Percentiles rank a stretch among this genome's conserved stretches.
phyloP scores from a whole-genome alignment of 2,888 invertebrate genomes.

The Rapana venosa region DNA sequence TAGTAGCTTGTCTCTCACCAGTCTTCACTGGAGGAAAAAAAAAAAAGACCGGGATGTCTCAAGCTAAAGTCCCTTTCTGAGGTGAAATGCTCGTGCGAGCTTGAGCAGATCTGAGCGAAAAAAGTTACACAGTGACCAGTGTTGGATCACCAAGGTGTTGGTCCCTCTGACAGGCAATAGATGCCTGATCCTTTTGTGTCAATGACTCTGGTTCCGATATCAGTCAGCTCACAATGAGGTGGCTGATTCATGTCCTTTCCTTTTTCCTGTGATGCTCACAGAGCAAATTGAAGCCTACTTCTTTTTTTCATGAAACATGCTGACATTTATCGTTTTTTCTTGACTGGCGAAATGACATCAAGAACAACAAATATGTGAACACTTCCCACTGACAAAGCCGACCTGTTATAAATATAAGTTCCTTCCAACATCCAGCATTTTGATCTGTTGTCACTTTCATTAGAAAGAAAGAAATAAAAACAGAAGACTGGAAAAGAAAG shows the following conservation, averaged over 20 bases:
- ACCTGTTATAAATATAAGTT: background rate
- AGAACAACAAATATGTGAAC: no score
- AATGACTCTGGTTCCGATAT: no score
- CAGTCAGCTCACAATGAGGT: no score
- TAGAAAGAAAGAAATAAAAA: no score
- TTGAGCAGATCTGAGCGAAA: constrained; percentile 1
- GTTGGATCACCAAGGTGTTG: background rate
- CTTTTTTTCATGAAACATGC: no score
- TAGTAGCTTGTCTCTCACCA: background rate
- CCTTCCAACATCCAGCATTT: background rate
- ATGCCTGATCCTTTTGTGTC: no score
- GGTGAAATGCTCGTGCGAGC: background rate
- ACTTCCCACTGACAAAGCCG: background rate
- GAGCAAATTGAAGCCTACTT: no score
- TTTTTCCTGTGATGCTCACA: no score
- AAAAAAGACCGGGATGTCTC: constrained; percentile 6
- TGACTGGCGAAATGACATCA: no score
- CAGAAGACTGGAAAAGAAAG: no score
- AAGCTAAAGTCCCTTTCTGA: background rate
- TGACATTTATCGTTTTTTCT: no score
- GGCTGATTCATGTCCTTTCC: no score
- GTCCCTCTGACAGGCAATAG: background rate
- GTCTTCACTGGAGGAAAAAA: background rate
- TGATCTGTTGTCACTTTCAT: background rate
- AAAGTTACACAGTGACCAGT: background rate